phyloP scores from a whole-genome alignment of 2,113 vertebrate genomes.

The Nycticorax nycticorax region DNA sequence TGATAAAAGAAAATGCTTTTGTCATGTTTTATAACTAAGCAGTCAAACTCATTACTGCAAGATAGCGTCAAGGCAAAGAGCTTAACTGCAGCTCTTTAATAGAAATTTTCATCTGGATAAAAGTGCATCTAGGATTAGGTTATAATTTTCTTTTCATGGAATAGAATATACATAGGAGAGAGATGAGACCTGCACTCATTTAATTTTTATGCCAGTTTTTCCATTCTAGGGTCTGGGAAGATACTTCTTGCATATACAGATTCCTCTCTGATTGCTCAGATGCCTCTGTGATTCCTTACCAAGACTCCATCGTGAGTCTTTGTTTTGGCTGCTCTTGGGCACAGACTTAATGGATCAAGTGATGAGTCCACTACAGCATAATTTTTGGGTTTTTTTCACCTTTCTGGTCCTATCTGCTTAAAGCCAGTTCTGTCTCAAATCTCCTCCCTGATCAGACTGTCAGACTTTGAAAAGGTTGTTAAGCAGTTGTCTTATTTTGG shows the following conservation, averaged over 20 bases:
- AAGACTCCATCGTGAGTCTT: too few species aligned
- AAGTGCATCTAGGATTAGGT: slow-evolving; percentile 28
- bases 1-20: slow-evolving; percentile 19
- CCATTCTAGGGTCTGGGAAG: neutral
- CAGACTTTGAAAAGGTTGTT: neutral
- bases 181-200: neutral
- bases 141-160: slow-evolving; percentile 3
- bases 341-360: neutral
- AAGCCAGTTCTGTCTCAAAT: neutral
- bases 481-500: neutral
- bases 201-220: neutral
- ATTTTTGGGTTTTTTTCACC: neutral
- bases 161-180: neutral
- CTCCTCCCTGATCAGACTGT: neutral
- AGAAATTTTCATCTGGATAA: slow-evolving; percentile 29
- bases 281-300: too few species aligned
- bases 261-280: neutral
- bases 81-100: slow-evolving; percentile 19
- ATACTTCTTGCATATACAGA: neutral
- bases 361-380: neutral
- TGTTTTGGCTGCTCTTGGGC: neutral
- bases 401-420: neutral
- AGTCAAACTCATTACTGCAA: neutral
- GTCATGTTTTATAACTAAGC: slow-evolving; percentile 2
- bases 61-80: slow-evolving; percentile 3